A percentile compares a stretch with the other conserved stretches of the same genome.
phyloP scores from a whole-genome alignment of 2,113 vertebrate species.

The Thinocorus orbignyianus region DNA sequence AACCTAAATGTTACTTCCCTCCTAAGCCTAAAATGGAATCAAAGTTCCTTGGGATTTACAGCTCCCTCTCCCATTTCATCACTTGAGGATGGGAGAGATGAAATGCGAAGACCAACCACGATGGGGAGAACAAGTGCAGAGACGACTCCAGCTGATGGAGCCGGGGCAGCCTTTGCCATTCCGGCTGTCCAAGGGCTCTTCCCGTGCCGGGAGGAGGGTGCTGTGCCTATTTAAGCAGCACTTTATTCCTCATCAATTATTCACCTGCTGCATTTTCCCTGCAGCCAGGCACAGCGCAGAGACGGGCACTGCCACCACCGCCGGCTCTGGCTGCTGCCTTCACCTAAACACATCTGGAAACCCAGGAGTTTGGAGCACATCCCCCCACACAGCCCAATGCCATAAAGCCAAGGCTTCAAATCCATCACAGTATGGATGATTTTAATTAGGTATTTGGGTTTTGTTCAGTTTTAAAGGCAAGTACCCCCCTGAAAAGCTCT shows the following conservation, averaged over 20 bases:
- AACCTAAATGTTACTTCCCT: not conserved
- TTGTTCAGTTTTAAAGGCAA: not conserved
- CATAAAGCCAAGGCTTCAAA: rapidly evolving
- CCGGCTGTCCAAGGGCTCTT: rapidly evolving
- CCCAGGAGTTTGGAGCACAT: rapidly evolving
- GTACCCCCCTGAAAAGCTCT: not conserved
- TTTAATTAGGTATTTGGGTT: rapidly evolving
- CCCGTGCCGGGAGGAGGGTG: rapidly evolving
- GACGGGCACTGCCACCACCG: rapidly evolving
- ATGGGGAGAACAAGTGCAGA: not conserved
- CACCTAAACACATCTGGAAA: not conserved
- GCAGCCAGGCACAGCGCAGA: not conserved
- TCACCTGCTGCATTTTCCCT: not conserved
- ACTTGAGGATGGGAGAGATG: not conserved
- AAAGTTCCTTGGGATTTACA: not conserved
- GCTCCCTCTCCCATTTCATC: not conserved
- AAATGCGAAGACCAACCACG: rapidly evolving
- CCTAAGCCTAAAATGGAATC: not conserved
- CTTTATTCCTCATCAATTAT: not conserved
- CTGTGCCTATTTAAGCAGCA: not conserved
- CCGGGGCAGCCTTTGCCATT: rapidly evolving
- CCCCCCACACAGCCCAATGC: rapidly evolving
- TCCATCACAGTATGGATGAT: rapidly evolving
- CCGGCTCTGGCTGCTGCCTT: not conserved
- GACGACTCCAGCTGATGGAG: rapidly evolving